Evolutionary conservation across 1,140 invertebrate species (phyloP).

Genomic region (Leptestheria dahalacensis): DNA sequence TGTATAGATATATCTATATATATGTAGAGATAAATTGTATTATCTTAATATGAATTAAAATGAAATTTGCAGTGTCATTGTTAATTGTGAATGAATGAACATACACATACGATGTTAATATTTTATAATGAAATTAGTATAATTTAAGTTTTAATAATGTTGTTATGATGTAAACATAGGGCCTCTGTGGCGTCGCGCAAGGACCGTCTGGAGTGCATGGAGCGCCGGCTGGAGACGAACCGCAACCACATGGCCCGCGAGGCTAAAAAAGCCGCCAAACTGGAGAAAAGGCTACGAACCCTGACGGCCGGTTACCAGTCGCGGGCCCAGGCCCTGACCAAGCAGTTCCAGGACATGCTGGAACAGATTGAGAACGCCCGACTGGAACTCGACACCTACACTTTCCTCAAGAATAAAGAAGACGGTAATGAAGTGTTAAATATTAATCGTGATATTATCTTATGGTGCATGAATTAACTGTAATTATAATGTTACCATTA

Average conservation of each 20-base stretch:
- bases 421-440: conserved; percentile 8
- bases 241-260: conserved; percentile 85
- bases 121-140: too few relatives aligned
- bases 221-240: conserved; percentile 85
- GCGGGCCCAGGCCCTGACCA: conserved; percentile 68
- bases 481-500: too few relatives aligned
- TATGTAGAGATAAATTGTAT: too few relatives aligned
- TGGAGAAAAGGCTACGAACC: conserved; percentile 94
- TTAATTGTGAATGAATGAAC: too few relatives aligned
- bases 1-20: too few relatives aligned
- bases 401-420: conserved; percentile 78
- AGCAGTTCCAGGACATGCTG: conserved; percentile 72
- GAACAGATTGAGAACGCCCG: conserved; percentile 80
- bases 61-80: too few relatives aligned
- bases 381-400: conserved; percentile 83
- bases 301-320: conserved; percentile 64
- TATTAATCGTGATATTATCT: too few relatives aligned
- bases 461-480: too few relatives aligned
- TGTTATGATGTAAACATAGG: conserved; percentile 55
- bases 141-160: too few relatives aligned
- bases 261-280: conserved; percentile 88
- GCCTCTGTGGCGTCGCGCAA: conserved; percentile 91
- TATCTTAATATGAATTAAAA: too few relatives aligned
- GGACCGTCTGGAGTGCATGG: conserved; percentile 80
- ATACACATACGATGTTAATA: too few relatives aligned